Evolutionary conservation across 2,888 invertebrate genomes (phyloP), one percentile per base, ranked within the genome.

Genomic region (Steromphala cineraria): DNA sequence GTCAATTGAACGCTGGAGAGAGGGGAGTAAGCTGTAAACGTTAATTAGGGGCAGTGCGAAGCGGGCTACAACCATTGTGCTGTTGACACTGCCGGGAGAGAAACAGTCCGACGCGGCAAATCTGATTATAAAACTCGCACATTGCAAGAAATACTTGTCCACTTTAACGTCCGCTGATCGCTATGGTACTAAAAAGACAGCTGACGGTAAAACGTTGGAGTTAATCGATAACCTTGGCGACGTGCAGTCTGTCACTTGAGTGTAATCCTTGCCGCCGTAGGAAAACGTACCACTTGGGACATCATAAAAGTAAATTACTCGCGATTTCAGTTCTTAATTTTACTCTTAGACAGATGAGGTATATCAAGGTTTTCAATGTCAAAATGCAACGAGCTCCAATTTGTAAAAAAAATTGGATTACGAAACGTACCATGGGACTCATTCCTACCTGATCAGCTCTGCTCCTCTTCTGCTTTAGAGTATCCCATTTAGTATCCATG

Each of bases 101-200:
- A 46, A 46, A 46, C 46, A 46, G 19, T 15, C 19, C 36, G 40
- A 71, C 36, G 71, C 36, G 71, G 19, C 19, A 36, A 71, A 71
- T 71, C 71, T 71, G 71, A 71, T 71, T 71, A 71, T 71, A 31
- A 31, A 31, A 28, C 19, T 40, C 28, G 31, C 62, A 62, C 40
- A 31, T 71, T 31, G 31, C 15, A 31, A 71, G 36, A 71, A 71
- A 71, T 19, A 71, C 15, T 36, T 40, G 71, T 71, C 71, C 36
- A 10, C 19, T n/a, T 71, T 71, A 36, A 36, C 71, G 71, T 36
- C 36, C 36, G n/a, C 19, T 15, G 71, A 31, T 36, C 36, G 28
- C 71, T n/a, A 3, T 19, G 19, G 71, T 71, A 71, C 36, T 71
- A 71, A 31, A 71, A 31, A 71, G 71, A 71, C 71, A 71, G 31